Evolutionary conservation across 2,113 vertebrate genomes (phyloP).

Genomic region (Cyanoliseus patagonus): DNA sequence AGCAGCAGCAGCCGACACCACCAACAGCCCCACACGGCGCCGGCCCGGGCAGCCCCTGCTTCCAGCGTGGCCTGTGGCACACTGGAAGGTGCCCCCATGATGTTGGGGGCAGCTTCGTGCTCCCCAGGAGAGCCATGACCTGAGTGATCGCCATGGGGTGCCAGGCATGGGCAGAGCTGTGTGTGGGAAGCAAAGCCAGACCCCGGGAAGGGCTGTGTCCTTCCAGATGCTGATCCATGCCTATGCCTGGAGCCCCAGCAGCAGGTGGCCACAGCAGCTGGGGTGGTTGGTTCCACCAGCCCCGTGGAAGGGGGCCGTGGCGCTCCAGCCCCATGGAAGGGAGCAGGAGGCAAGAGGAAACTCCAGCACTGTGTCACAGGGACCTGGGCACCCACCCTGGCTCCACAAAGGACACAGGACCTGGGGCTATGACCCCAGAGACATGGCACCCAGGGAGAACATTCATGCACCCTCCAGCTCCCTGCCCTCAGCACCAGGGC

Average conservation of each 20-base stretch:
- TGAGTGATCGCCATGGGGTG: rapidly evolving
- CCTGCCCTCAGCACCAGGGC: background rate
- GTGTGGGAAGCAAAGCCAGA: background rate
- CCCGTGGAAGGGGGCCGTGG: background rate
- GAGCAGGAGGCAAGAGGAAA: background rate
- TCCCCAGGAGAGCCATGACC: background rate
- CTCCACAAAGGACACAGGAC: rapidly evolving
- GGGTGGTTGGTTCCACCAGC: rapidly evolving
- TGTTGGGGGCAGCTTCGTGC: rapidly evolving
- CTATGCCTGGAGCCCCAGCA: rapidly evolving
- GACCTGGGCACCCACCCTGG: background rate
- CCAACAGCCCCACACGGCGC: rapidly evolving
- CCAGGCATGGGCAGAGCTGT: rapidly evolving
- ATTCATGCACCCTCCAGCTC: too few species aligned
- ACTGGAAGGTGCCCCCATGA: rapidly evolving
- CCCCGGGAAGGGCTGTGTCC: too few species aligned
- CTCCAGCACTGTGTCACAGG: rapidly evolving
- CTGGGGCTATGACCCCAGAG: rapidly evolving
- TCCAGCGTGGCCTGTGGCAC: rapidly evolving
- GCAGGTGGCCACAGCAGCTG: rapidly evolving
- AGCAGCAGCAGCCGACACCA: rapidly evolving
- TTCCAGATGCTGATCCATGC: background rate
- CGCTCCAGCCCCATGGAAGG: background rate
- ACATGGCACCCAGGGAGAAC: rapidly evolving
- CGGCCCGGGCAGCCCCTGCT: rapidly evolving